Conservation (phyloP, 2,797 vertebrate species). For the Momotus momota region DNA sequence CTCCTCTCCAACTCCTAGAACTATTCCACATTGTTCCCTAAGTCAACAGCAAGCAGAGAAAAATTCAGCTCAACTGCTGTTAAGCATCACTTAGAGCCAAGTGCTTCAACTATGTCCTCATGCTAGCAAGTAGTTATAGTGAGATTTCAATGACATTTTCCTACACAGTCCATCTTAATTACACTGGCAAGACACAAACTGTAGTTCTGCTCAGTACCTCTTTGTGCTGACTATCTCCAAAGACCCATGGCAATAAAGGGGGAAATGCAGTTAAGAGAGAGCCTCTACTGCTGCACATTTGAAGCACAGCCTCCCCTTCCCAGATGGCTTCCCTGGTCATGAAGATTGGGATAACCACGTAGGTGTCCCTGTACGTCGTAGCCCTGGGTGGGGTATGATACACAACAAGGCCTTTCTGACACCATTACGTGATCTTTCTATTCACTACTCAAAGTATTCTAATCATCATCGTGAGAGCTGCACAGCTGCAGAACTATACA, state of each 20-base stretch:
- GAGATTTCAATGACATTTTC: neutral
- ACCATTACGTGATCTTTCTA: neutral
- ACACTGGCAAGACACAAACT: neutral
- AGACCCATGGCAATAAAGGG: neutral
- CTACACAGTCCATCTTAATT: neutral
- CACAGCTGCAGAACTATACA: neutral
- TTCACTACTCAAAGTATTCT: neutral
- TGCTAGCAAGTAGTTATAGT: neutral
- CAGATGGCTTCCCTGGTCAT: neutral
- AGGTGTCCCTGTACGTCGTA: neutral
- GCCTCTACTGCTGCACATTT: neutral
- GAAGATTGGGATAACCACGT: rapidly evolving
- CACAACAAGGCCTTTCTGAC: neutral
- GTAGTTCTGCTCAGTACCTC: neutral
- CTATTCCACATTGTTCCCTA: neutral
- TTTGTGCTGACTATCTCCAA: neutral
- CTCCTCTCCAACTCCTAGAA: neutral
- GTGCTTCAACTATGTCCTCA: neutral
- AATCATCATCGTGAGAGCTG: neutral
- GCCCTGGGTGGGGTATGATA: neutral
- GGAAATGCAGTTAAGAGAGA: neutral
- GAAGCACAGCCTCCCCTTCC: neutral
- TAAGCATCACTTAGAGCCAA: neutral
- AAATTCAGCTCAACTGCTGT: neutral
- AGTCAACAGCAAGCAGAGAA: neutral